These are phyloP conservation scores for Phyllotis vaccarum DNA, from an alignment of 2,797 vertebrate species.

Conservation along the genomic window DNA sequence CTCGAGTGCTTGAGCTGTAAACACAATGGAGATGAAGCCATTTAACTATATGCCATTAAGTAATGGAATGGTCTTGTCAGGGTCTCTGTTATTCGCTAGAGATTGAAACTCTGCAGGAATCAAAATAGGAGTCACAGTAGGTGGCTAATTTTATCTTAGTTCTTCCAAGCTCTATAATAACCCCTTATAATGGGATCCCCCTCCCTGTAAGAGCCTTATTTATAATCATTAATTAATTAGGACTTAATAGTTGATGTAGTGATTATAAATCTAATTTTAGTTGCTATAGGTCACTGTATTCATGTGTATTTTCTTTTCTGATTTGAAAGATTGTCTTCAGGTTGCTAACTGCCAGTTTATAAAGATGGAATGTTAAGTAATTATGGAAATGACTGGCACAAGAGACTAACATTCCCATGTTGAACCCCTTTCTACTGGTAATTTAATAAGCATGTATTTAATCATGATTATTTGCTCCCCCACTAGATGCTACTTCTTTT, in stretches of 20 bases:
- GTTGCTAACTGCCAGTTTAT: conserved; percentile 49
- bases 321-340: conserved; percentile 58
- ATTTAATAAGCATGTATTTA: conserved; percentile 67
- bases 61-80: conserved; percentile 75
- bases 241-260: conserved; percentile 75
- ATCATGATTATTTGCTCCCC: conserved; percentile 66
- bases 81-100: conserved; percentile 71
- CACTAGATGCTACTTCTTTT: conserved; percentile 37
- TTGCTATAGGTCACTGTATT: conserved; percentile 60
- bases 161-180: conserved; percentile 73
- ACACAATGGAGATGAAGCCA: conserved; percentile 81
- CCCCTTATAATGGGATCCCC: conserved; percentile 61
- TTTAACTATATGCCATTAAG: conserved; percentile 78
- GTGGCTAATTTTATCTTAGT: conserved; percentile 80
- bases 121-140: conserved; percentile 79
- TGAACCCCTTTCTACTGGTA: conserved; percentile 47
- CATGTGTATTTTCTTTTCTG: conserved; percentile 42
- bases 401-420: conserved; percentile 62
- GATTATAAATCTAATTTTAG: conserved; percentile 78
- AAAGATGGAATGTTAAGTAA: conserved; percentile 64
- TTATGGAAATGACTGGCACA: conserved; percentile 61
- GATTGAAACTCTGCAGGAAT: conserved; percentile 77
- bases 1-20: conserved; percentile 77
- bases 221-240: conserved; percentile 78
- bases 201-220: conserved; percentile 70